Evolutionary conservation across 1,140 invertebrate genomes (phyloP), one percentile per base, ranked within the genome.

Genomic region (Heliconius melpomene): DNA sequence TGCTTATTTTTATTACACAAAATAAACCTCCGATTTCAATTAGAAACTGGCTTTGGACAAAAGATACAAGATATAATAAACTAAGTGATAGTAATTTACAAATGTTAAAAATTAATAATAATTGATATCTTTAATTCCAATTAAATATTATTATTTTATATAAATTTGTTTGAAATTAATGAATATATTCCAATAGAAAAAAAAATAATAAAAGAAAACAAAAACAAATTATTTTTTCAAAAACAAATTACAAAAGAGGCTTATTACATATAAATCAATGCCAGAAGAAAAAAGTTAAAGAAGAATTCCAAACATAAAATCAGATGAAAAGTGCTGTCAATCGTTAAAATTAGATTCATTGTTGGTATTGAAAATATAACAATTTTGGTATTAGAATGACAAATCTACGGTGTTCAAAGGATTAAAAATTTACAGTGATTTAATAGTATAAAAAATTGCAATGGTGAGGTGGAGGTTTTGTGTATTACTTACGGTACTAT

Each of bases 261-360:
- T 60, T 79, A 73, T 77, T 80, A 76, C 26, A 13, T 77, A 66
- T 11, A 76, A 76, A 72, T 66, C 60, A 7, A 75, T 32, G 77
- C 40, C 79, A 88, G 77, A 86, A 85, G 82, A 89, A 88, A 52
- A 89, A 86, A 70, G 60, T 66, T 66, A 86, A 87, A 85, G 74
- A 85, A 87, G 81, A 86, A 88, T 93, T 92, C 90, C 77, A 91
- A 91, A 91, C 81, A 88, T 82, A 81, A 92, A 91, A 86, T 78
- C 75, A 78, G 83, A 77, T 87, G 84, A 84, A 82, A 83, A 50
- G 54, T 66, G 82, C 75, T 88, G 89, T 93, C 92, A 91, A 77
- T 83, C 79, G 82, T 82, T 89, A 88, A 87, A 88, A 87, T 86
- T 84, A 80, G 77, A 84, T 83, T 78, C 81, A 66, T 66, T 29